Conservation (phyloP, 2,888 invertebrate genomes). For the Eupithecia exiguata region DNA sequence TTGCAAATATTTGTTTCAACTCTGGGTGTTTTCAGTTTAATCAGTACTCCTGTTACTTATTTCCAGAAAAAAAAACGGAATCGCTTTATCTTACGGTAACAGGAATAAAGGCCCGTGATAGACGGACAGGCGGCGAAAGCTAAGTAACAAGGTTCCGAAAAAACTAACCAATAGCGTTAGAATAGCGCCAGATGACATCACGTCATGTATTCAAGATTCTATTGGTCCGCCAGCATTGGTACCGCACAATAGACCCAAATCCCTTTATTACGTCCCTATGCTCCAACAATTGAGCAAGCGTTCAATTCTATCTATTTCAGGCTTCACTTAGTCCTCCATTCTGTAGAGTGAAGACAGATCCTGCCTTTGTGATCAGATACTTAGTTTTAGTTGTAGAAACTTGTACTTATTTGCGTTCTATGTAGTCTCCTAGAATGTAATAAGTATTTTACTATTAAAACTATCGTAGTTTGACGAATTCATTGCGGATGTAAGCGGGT, state of each 20-base stretch:
- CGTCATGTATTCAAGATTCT: not conserved
- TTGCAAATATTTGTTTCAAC: too few species aligned
- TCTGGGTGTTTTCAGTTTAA: too few species aligned
- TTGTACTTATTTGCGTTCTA: not conserved
- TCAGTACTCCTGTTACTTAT: too few species aligned
- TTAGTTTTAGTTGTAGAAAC: not conserved
- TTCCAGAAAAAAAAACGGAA: too few species aligned
- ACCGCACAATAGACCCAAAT: not conserved
- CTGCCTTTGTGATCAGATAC: constrained; percentile 1
- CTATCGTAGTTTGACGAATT: too few species aligned
- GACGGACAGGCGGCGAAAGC: too few species aligned
- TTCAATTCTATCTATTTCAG: constrained; percentile 17
- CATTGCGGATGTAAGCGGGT: too few species aligned
- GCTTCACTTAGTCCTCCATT: constrained; percentile 10
- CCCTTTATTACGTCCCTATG: not conserved
- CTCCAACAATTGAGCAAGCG: constrained; percentile 12
- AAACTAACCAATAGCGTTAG: not conserved
- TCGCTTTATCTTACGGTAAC: too few species aligned
- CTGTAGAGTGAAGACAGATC: not conserved
- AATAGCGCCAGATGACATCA: not conserved
- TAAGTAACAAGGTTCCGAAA: too few species aligned
- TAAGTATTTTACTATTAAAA: too few species aligned
- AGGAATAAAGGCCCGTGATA: too few species aligned
- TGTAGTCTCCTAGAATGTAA: not conserved
- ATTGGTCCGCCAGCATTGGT: not conserved